Evolutionary conservation across 1,140 invertebrate genomes (phyloP).

Genomic region (Musca vetustissima): DNA sequence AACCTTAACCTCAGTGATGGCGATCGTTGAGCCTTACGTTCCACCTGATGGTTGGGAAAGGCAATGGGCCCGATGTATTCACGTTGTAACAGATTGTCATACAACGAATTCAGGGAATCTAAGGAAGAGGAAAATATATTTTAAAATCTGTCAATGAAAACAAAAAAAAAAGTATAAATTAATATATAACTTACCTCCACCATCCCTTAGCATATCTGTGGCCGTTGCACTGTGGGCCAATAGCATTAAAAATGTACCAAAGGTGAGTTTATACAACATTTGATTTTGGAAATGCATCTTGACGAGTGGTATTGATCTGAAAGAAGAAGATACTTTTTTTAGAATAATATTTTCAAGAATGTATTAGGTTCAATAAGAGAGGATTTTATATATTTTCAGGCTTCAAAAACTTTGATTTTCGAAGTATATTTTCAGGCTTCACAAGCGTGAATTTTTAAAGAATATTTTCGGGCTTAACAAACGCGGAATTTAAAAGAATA

Average conservation of each 20-base stretch:
- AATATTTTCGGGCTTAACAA: too few relatives aligned
- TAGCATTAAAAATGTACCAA: slow-evolving; percentile 4
- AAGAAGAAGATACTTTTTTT: neutral
- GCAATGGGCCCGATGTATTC: slow-evolving; percentile 52
- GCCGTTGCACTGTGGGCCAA: neutral
- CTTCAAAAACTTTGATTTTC: too few relatives aligned
- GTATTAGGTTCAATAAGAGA: too few relatives aligned
- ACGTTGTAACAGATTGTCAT: slow-evolving; percentile 50
- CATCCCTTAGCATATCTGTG: neutral
- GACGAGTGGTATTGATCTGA: neutral
- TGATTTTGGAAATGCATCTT: slow-evolving; percentile 12
- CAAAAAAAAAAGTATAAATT: neutral
- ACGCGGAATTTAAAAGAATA: too few relatives aligned
- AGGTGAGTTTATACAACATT: slow-evolving; percentile 8
- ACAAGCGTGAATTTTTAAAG: too few relatives aligned
- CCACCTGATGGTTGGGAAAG: slow-evolving; percentile 63
- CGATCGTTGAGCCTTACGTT: slow-evolving; percentile 70
- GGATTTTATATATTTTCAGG: too few relatives aligned
- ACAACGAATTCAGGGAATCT: slow-evolving; percentile 43
- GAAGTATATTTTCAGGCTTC: too few relatives aligned
- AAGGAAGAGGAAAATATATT: neutral
- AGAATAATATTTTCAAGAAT: too few relatives aligned
- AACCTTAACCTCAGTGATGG: slow-evolving; percentile 70
- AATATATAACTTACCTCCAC: neutral
- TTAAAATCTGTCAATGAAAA: neutral